A percentile compares a stretch with the other conserved stretches of the same genome.
These are phyloP conservation scores for Conistra vaccinii DNA, from an alignment of 2,888 invertebrate species.

Conservation along the genomic window DNA sequence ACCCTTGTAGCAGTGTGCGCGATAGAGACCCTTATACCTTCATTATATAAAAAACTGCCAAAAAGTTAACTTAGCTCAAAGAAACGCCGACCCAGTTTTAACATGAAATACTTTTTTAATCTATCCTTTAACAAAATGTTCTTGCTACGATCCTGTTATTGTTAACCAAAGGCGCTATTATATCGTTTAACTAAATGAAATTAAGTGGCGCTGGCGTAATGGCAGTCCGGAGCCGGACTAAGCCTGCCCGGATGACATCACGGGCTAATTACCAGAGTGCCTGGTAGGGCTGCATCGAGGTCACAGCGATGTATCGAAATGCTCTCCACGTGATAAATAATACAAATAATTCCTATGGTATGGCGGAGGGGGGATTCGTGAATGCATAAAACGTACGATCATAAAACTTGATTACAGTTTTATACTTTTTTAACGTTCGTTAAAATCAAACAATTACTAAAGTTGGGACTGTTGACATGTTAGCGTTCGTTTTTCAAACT, in stretches of 20 bases:
- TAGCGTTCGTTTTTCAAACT: conserved; percentile 20
- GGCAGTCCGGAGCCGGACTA: conserved; percentile 2
- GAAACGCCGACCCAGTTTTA: background rate
- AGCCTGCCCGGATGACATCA: conserved; percentile 48
- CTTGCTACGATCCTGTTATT: conserved; percentile 2
- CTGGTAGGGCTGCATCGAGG: conserved; percentile 31
- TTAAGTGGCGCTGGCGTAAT: conserved; percentile 17
- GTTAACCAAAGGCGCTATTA: conserved; percentile 11
- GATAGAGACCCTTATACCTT: background rate
- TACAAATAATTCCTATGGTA: conserved; percentile 7
- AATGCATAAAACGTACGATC: conserved; percentile 2
- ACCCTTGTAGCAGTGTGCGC: background rate
- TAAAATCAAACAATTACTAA: conserved; percentile 10
- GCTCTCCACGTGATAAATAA: conserved; percentile 16
- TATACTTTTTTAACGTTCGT: conserved; percentile 6
- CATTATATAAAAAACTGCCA: background rate
- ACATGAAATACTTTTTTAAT: conserved; percentile 3
- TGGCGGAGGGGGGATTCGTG: background rate
- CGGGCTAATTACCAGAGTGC: conserved; percentile 37
- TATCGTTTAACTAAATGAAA: conserved; percentile 1
- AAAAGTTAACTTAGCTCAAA: background rate
- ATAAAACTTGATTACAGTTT: conserved; percentile 18
- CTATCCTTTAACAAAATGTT: background rate
- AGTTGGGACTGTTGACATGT: background rate
- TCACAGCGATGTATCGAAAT: conserved; percentile 31